Evolutionary conservation across 2,888 invertebrate species (phyloP).

Genomic region (Barypeithes pellucidus): DNA sequence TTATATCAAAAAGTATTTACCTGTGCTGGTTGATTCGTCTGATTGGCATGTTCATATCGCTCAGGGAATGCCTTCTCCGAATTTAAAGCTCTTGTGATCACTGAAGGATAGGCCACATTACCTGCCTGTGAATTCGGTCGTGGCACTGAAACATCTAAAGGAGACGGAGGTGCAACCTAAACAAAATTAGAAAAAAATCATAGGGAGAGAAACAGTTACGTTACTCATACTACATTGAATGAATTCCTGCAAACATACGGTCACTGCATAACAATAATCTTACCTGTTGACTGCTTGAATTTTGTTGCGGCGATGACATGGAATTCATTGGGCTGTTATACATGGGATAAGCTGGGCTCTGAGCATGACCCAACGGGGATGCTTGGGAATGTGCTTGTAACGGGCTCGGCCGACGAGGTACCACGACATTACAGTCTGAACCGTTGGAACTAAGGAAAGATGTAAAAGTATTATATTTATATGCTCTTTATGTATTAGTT

Average conservation of each 20-base stretch:
- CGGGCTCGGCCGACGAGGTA: conserved; percentile 80
- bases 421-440: conserved; percentile 78
- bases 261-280: no score
- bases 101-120: conserved; percentile 85
- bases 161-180: conserved; percentile 77
- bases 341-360: conserved; percentile 87
- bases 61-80: conserved; percentile 75
- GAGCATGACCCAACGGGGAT: conserved; percentile 81
- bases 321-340: conserved; percentile 89
- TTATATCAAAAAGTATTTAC: no score
- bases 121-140: conserved; percentile 76
- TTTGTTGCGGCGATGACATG: conserved; percentile 82
- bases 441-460: conserved; percentile 63
- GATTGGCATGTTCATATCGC: conserved; percentile 72
- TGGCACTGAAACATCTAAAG: conserved; percentile 80
- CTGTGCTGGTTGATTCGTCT: conserved; percentile 58
- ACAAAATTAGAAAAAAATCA: no score
- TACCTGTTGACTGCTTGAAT: conserved; percentile 71
- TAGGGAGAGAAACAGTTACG: no score
- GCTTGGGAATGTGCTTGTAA: conserved; percentile 81
- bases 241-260: no score
- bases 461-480: conserved; percentile 3
- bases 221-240: no score
- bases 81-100: conserved; percentile 84
- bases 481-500: no score